Conservation (phyloP, 2,113 vertebrate species). For the Ramphastos sulfuratus region DNA sequence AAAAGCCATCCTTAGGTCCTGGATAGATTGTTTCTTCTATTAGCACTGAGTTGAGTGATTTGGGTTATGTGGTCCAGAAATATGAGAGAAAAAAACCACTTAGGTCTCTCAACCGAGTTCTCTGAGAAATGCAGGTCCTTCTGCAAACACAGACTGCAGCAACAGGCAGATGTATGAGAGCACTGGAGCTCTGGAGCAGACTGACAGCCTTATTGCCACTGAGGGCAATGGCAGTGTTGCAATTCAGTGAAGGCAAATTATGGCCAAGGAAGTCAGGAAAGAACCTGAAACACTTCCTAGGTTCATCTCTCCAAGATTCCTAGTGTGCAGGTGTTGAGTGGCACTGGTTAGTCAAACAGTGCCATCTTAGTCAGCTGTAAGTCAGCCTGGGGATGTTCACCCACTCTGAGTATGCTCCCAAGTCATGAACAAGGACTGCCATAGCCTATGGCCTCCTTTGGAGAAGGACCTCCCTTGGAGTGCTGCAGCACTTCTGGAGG, state of each 20-base stretch:
- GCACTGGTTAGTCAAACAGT: neutral
- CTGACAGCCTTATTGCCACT: neutral
- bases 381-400: neutral
- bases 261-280: neutral
- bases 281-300: neutral
- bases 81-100: neutral
- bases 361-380: neutral
- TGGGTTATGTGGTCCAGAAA: neutral
- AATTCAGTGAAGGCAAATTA: neutral
- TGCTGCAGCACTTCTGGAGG: neutral
- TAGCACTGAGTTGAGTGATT: neutral
- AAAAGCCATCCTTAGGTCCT: neutral
- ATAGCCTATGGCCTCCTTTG: neutral
- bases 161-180: neutral
- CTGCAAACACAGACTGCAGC: neutral
- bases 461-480: neutral
- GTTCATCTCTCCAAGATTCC: neutral
- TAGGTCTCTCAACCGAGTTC: neutral
- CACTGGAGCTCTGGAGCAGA: neutral
- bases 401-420: neutral
- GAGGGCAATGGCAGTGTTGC: neutral
- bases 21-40: neutral
- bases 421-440: fast-evolving
- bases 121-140: neutral
- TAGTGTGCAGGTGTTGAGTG: neutral